Percentiles rank a stretch among this genome's conserved stretches.
Conservation (phyloP, 2,797 vertebrate genomes). For the Poeciliopsis presidionis region DNA sequence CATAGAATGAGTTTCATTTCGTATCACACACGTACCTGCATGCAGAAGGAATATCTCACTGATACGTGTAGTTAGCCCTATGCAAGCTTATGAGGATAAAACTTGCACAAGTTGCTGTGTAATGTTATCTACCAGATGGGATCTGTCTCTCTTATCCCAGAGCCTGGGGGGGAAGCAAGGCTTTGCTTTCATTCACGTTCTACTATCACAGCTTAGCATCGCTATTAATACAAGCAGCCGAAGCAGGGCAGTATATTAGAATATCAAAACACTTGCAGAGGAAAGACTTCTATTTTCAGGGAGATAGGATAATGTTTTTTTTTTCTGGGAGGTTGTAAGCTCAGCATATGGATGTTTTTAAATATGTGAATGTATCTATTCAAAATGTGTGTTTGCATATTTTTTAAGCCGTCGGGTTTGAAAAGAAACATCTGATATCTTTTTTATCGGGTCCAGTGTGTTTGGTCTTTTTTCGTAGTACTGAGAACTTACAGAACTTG, state of each 20-base stretch:
- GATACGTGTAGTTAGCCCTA: conserved; percentile 63
- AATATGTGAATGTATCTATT: conserved; percentile 20
- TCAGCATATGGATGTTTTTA: conserved; percentile 40
- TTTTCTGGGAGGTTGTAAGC: conserved; percentile 54
- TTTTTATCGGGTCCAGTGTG: conserved; percentile 7
- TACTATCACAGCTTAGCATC: conserved; percentile 72
- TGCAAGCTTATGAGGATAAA: conserved; percentile 71
- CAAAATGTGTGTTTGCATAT: conserved; percentile 36
- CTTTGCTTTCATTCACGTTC: conserved; percentile 73
- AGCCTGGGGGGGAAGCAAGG: conserved; percentile 60
- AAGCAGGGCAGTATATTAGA: conserved; percentile 60
- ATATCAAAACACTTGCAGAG: conserved; percentile 69
- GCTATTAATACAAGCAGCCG: conserved; percentile 71
- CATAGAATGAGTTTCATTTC: conserved; percentile 32
- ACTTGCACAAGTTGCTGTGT: conserved; percentile 67
- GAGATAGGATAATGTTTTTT: conserved; percentile 53
- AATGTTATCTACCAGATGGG: conserved; percentile 77
- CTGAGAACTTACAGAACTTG: conserved; percentile 21
- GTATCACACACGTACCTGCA: conserved; percentile 33
- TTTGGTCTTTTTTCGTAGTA: conserved; percentile 23
- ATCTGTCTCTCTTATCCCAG: conserved; percentile 66
- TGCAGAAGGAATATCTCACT: conserved; percentile 57
- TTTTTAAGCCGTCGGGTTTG: conserved; percentile 35
- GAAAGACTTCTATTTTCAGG: conserved; percentile 60
- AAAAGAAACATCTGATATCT: conserved; percentile 7